Conservation (phyloP, 1,140 invertebrate species). For the Tachypleus tridentatus region DNA sequence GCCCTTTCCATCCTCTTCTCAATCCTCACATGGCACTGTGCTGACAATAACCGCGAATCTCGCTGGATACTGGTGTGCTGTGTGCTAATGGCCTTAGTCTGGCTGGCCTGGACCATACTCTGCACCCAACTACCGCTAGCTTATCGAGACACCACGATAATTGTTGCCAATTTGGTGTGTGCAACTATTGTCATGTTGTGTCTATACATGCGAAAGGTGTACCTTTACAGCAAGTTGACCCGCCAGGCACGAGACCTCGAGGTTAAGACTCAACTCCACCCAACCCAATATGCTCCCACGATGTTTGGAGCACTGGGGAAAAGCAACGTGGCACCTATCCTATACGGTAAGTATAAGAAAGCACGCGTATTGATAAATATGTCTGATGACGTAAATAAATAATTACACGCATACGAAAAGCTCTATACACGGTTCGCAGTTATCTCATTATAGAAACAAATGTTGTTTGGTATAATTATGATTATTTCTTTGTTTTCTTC, state of each 20-base stretch:
- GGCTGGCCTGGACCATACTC: slow-evolving; percentile 37
- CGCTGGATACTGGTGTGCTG: slow-evolving; percentile 37
- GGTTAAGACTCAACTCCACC: slow-evolving; percentile 16
- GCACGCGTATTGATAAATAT: not conserved
- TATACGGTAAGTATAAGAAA: slow-evolving; percentile 15
- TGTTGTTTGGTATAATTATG: not conserved
- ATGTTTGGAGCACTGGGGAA: slow-evolving; percentile 18
- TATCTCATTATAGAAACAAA: not conserved
- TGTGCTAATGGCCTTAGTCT: slow-evolving; percentile 31
- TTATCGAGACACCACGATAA: slow-evolving; percentile 31
- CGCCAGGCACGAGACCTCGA: slow-evolving; percentile 18
- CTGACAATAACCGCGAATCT: slow-evolving; percentile 33
- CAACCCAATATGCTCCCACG: slow-evolving; percentile 11
- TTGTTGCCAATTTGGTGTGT: slow-evolving; percentile 32
- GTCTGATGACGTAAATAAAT: not conserved
- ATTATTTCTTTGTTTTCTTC: not conserved
- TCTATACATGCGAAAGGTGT: slow-evolving; percentile 34
- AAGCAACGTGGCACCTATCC: slow-evolving; percentile 13
- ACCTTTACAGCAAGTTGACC: slow-evolving; percentile 29
- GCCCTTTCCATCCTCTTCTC: slow-evolving; percentile 34
- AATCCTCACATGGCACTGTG: slow-evolving; percentile 34
- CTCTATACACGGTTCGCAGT: not conserved
- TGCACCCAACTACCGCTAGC: slow-evolving; percentile 30
- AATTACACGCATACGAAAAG: not conserved
- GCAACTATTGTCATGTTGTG: slow-evolving; percentile 31